Conservation (phyloP, 2,797 vertebrate species). For the Apodemus agrarius region DNA sequence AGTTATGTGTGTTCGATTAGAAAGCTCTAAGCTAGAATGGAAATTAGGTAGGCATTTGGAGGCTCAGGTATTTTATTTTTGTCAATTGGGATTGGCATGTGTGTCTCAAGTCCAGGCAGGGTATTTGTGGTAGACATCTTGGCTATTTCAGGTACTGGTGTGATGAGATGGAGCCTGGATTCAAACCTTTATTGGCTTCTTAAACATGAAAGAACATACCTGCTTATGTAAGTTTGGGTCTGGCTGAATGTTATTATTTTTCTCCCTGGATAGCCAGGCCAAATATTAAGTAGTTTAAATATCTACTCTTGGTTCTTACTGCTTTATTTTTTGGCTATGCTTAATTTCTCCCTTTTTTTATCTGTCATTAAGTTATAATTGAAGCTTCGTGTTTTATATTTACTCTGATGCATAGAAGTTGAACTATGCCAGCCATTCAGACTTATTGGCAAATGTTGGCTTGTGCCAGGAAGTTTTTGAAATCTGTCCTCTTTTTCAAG, state of each 20-base stretch:
- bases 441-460: constrained; percentile 64
- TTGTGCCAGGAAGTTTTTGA: constrained; percentile 58
- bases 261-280: constrained; percentile 48
- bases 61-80: constrained; percentile 38
- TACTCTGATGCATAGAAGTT: constrained; percentile 63
- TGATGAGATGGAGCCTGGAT: neutral
- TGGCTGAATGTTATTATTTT: constrained; percentile 30
- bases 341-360: constrained; percentile 71
- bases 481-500: constrained; percentile 26
- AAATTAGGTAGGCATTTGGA: constrained; percentile 43
- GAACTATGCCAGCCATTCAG: constrained; percentile 68
- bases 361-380: constrained; percentile 79
- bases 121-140: constrained; percentile 54
- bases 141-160: constrained; percentile 12
- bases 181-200: constrained; percentile 44
- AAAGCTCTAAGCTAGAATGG: constrained; percentile 1
- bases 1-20: neutral
- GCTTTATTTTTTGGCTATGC: constrained; percentile 62
- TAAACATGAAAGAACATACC: constrained; percentile 52
- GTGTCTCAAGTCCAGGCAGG: constrained; percentile 57
- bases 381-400: constrained; percentile 74
- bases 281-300: constrained; percentile 63
- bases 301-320: constrained; percentile 46
- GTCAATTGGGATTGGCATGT: constrained; percentile 37
- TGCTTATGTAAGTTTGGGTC: constrained; percentile 51